Base-by-base conservation (phyloP, 2,113 vertebrate species). In the Cricetomys ansorgei region DNA sequence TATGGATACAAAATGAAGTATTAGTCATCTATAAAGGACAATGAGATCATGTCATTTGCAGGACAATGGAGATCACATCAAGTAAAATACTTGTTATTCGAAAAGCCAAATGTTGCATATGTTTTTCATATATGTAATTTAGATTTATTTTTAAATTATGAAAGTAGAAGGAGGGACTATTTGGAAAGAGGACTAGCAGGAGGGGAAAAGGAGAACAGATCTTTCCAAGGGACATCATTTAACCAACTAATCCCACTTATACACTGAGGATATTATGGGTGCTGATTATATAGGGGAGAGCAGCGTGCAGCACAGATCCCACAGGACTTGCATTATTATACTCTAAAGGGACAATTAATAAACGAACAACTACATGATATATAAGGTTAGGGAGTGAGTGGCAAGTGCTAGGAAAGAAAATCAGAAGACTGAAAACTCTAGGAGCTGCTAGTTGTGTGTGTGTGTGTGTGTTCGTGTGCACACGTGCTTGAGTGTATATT, bases 191-290 rank as follows among this genome's bases (percentile, higher is more conserved):
- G 48, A n/a, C 64, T 48, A n/a, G 48, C 7, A 25, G 34, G 34
- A 53, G 17, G 7, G 57, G 16, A 2, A 69, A 53, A 29, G 13
- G 43, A 64, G 17, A 48, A 23, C 31, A 72, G 70, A 53, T 45
- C 21, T 67, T 89, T 92, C 86, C 75, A 87, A 75, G 65, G 37
- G 25, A 75, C 69, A 88, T 89, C 70, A 94, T 77, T 89, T 85
- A 92, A 73, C 29, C 19, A 70, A 95, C 34, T n/a, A 37, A 4
- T 40, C 73, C 19, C 50, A 23, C 45, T 40, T 50, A 27, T 43
- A 57, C 19, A 43, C 50, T 40, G 29, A 45, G 43, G 15, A 79
- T 77, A 8, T 64, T 91, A 57, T 34, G 57, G 16, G 31, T 62
- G n/a, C n/a, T 45, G 27, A 62, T 19, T 55, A 59, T 67, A 37